Evolutionary conservation across 2,797 vertebrate genomes (phyloP).

Genomic region (Coccyzus lansbergi): DNA sequence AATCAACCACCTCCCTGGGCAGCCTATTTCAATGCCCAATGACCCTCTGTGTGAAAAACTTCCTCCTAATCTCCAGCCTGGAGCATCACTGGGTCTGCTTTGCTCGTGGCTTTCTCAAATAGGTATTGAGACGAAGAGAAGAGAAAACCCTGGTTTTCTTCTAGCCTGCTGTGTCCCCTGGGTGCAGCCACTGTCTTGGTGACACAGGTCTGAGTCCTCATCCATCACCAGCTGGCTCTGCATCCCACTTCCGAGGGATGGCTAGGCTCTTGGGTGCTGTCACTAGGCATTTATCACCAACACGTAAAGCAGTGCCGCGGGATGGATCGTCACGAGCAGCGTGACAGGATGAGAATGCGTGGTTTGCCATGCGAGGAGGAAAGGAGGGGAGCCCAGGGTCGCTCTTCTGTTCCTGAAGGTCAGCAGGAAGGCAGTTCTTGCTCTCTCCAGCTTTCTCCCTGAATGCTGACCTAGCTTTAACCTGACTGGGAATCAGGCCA

Average conservation of each 20-base stretch:
- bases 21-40: no score
- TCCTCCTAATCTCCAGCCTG: no score
- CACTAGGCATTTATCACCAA: conserved; percentile 1
- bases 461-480: background rate
- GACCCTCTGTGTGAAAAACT: no score
- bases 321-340: rapidly evolving
- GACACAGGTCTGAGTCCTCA: background rate
- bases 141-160: background rate
- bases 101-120: background rate
- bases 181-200: background rate
- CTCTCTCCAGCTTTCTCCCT: background rate
- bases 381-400: background rate
- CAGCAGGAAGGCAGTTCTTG: background rate
- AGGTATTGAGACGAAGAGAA: background rate
- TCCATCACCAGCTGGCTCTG: background rate
- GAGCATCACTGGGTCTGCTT: background rate
- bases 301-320: background rate
- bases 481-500: background rate
- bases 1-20: no score
- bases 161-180: background rate
- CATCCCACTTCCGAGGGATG: background rate
- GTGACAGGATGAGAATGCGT: background rate
- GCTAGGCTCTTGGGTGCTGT: conserved; percentile 1
- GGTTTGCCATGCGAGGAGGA: background rate
- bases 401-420: background rate